Evolutionary conservation across 2,888 invertebrate genomes (phyloP), one percentile per base, ranked within the genome.

Genomic region (Drosophila anomelani): DNA sequence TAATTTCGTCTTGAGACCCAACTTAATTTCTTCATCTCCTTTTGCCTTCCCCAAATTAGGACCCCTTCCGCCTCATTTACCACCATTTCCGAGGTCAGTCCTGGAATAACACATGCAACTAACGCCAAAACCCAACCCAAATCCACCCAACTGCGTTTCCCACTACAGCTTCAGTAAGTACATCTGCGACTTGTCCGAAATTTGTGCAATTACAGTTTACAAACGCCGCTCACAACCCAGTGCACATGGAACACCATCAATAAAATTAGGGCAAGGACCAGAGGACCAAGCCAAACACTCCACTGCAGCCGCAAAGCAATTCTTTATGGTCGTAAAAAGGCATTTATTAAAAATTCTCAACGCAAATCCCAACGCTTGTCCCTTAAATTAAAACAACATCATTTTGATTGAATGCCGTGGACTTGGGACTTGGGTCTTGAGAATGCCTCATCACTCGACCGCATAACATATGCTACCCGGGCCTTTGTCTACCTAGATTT

Each of bases 331-430:
- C 54, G 58, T 74, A 69, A 55, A 63, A 77, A 62, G 43, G 38
- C 84, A 90, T 90, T 90, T 90, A 89, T 90, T 89, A 87, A 69
- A 89, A 89, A 86, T 89, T 90, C 85, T 89, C 75, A 74, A 90
- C 89, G 85, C 85, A 90, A 89, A 81, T 89, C 85, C 76, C 66
- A 17, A 36, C 58, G 67, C 71, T 64, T 69, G 69, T 72, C 78
- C 81, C 73, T 43, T 71, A 81, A 90, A 86, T 89, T 90, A 87
- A 89, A 90, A 90, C 77, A 89, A 86, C 86, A 86, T 89, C 79
- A 89, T 89, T 89, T 89, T 89, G 90, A 86, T 89, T 87, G 90
- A 86, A 90, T 78, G 74, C 76, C 53, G 57, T 51, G 62, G 56
- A 47, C 51, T 41, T 34, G 64, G 26, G 63, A n/a, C 26, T 36